Percentiles rank a stretch among this genome's conserved stretches.
Conservation (phyloP, 2,797 vertebrate species). For the Clarias platycephalus region DNA sequence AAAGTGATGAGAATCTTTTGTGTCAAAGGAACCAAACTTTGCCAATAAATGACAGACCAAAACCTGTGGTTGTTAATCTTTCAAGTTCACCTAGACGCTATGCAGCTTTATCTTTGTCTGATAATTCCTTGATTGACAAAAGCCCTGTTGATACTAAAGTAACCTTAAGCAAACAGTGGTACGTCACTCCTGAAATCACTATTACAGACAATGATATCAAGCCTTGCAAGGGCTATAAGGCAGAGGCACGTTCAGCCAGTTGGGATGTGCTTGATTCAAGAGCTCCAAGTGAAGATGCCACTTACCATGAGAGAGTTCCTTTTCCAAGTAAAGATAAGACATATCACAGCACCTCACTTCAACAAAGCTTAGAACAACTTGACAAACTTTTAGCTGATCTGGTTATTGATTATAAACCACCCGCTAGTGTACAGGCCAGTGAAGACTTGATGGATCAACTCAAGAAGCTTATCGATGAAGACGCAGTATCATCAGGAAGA, state of each 20-base stretch:
- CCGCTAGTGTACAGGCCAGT: conserved; percentile 74
- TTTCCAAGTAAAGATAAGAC: conserved; percentile 74
- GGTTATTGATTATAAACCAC: conserved; percentile 91
- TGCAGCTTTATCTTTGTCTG: conserved; percentile 92
- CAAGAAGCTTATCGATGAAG: conserved; percentile 85
- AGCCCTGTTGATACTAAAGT: conserved; percentile 76
- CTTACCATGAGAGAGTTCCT: conserved; percentile 62
- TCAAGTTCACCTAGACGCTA: conserved; percentile 96
- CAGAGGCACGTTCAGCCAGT: conserved; percentile 77
- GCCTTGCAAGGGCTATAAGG: conserved; percentile 70
- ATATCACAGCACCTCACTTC: conserved; percentile 78
- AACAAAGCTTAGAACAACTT: conserved; percentile 94
- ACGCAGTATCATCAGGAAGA: conserved; percentile 73
- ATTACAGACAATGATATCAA: conserved; percentile 96
- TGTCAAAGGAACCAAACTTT: conserved; percentile 76
- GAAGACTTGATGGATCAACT: conserved; percentile 85
- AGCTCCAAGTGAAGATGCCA: conserved; percentile 58
- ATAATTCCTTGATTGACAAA: conserved; percentile 91
- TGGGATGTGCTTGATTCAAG: conserved; percentile 83
- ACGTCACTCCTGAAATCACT: conserved; percentile 94
- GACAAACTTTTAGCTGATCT: conserved; percentile 95
- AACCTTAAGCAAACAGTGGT: conserved; percentile 83
- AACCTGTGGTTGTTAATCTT: conserved; percentile 92
- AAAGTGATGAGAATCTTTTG: conserved; percentile 93
- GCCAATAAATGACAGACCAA: conserved; percentile 79